Base-by-base conservation (phyloP, 2,113 vertebrate genomes). In the Rhinichthys klamathensis region DNA sequence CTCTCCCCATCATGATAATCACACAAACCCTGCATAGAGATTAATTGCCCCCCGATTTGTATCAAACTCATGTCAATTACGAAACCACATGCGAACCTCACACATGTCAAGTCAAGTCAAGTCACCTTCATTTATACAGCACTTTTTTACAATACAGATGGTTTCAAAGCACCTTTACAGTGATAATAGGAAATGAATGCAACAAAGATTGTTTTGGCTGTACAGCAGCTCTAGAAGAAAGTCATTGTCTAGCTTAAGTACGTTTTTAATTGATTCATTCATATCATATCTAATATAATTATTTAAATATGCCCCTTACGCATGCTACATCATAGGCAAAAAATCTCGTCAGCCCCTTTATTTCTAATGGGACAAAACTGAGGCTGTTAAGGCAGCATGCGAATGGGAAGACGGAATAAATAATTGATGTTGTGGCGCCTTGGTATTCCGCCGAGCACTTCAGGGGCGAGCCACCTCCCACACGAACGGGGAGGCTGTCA, bases 281-380 rank as follows among this genome's bases (percentile, higher is more conserved):
- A 41, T 78, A 82, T 76, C 16, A 46, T 65, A 58, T 73, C n/a
- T 25, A 82, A 87, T 82, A 65, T 54, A 27, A 67, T 49, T 38
- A 60, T 56, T 73, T 54, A 81, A 74, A 54, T 30, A 69, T 44
- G 84, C 35, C 49, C 41, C 41, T 38, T 38, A 16, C 18, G 46
- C 76, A 58, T 38, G 69, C 23, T 69, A 67, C 41, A 69, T 72
- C 90, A 90, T 89, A 85, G 90, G 90, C 84, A 82, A 92, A 87
- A 32, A 65, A 61, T 87, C 90, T 82, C 84, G 67, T 61, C 85
- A 88, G 89, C 85, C 91, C 89, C 93, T 94, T 92, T 91, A 93
- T 90, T 92, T 77, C 91, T 94, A 95, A 95, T 94, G 92, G 91
- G 90, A 89, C 93, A 92, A 94, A 94, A 93, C 91, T 92, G 92